Evolutionary conservation across 2,113 vertebrate genomes (phyloP), one percentile per base, ranked within the genome.

Genomic region (Ptilorrhoa leucosticta): DNA sequence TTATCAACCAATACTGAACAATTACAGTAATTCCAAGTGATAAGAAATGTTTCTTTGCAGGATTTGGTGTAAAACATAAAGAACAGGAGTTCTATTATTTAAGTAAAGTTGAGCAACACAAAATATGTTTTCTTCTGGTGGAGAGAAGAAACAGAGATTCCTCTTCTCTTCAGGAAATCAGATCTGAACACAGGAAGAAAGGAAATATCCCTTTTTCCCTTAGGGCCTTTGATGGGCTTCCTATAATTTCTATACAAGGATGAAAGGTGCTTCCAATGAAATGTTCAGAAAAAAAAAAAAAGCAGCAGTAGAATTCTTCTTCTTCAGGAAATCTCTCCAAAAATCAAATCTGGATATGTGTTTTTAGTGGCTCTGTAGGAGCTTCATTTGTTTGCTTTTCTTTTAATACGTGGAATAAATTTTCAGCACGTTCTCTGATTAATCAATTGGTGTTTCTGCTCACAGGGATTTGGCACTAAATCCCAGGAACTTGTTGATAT

Each of bases 171-270:
- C 93, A 96, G 92, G 90, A 97, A 97, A 94, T 64, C 48, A 95
- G 68, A 91, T 56, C 27, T 6, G 64, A 93, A 83, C 68, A 80
- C 88, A 92, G 90, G 92, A 96, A 94, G 76, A 89, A 50, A 88
- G 90, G 84, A 96, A 95, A 95, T 71, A 93, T 22, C 68, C 79
- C 20, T 7, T 83, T 91, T 64, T 90, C 76, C 88, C 83, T 73
- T 9, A n/a, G 51, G 66, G 60, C 58, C 75, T 93, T 96, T 77
- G 82, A 96, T 75, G 58, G 72, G 58, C 82, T 95, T 96, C 68
- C 93, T 73, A 88, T 23, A 58, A 90, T 96, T 96, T 96, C 94
- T 96, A 94, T 86, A 90, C 47, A 90, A 94, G 90, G 90, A 93
- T 86, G 84, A 94, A 96, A 93, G 54, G 78, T 91, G 63, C 45